Base-by-base conservation (phyloP, 2,888 invertebrate genomes). In the Leuctra nigra region DNA sequence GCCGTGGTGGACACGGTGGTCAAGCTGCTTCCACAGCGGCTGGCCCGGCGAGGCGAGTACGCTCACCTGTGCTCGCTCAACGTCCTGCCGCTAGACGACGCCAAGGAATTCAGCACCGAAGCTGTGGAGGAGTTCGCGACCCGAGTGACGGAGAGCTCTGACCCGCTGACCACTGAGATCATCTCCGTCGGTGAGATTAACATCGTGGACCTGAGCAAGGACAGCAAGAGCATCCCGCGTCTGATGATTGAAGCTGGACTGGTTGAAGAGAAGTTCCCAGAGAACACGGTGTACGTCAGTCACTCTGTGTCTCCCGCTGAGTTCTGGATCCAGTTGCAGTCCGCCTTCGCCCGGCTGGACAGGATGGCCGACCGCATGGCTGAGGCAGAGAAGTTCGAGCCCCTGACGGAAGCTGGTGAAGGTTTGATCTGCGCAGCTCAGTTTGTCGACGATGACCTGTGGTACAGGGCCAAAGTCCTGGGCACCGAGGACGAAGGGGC, bases 321-420 rank as follows among this genome's bases (percentile, higher is more conserved):
- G 62, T 89, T 90, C 68, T 88, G 86, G 73, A 75, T 90, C 6
- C 88, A 86, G 62, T 70, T 82, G 60, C 87, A 86, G 64, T 79
- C 81, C n/a, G 73, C 76, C 13, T 71, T 76, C 0, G 67, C 75
- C 1, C 80, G 80, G 6, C 65, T 85, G 33, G 81, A 83, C 59
- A 77, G 77, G 65, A 78, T 85, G 68, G 78, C 79, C 58, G 69
- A 76, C 1, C 77, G 78, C 57, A 73, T 86, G 70, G 70, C 73
- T 0, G 76, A 78, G 16, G 79, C 78, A 0, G 75, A 77, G 29
- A 74, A 73, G 61, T 78, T 83, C 64, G 73, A 78, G 0, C 71
- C 74, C 4, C 66, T 83, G 1, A 68, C 67, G 0, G 58, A 59
- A 1, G 70, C 70, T 25, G 74, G 75, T 46, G 76, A 75, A 61